Conservation (phyloP, 2,888 invertebrate genomes). For the Papilio demoleus region DNA sequence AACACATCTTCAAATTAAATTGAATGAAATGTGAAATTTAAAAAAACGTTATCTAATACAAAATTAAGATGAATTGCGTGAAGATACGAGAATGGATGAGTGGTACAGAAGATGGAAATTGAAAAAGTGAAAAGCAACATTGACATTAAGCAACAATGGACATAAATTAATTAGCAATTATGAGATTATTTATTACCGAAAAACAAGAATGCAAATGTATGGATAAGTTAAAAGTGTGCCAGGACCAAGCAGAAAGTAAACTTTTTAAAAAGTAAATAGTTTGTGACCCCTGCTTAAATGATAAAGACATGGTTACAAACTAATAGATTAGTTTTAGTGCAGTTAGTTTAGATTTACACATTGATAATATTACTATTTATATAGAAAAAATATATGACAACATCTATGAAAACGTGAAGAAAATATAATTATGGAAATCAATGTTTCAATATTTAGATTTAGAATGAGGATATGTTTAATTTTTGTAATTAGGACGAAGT, state of each 20-base stretch:
- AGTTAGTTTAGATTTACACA: constrained; percentile 13
- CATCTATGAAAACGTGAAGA: neutral
- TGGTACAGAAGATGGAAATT: neutral
- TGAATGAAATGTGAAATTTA: too few species aligned
- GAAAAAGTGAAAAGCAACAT: neutral
- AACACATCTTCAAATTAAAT: too few species aligned
- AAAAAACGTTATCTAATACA: too few species aligned
- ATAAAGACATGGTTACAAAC: neutral
- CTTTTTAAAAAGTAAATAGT: neutral
- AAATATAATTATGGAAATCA: neutral
- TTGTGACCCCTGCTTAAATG: constrained; percentile 23
- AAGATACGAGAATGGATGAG: neutral
- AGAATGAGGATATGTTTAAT: too few species aligned
- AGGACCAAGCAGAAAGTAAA: constrained; percentile 10
- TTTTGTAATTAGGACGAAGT: too few species aligned
- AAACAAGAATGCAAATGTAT: neutral
- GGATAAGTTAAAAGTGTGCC: neutral
- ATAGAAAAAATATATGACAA: too few species aligned
- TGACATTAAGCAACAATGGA: neutral
- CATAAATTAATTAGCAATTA: neutral
- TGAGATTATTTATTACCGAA: neutral
- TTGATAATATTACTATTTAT: neutral
- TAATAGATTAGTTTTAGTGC: constrained; percentile 2
- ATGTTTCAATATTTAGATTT: neutral
- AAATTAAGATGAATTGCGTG: neutral